Base-by-base conservation (phyloP, 2,888 invertebrate genomes). In the Mythimna loreyi region DNA sequence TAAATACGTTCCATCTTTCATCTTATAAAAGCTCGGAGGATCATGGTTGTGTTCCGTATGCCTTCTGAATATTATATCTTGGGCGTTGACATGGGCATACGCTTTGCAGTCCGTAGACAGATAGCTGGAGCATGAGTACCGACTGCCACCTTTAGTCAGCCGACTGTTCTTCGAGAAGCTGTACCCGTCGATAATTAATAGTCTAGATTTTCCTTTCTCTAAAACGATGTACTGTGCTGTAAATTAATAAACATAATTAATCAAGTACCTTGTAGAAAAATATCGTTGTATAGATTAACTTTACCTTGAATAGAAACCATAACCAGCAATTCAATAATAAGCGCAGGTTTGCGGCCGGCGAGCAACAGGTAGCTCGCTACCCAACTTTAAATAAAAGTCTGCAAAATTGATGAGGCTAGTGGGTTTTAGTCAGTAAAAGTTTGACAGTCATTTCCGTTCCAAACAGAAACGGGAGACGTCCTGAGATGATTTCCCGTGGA, bases 111-210 rank as follows among this genome's bases (percentile, higher is more conserved):
- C 40, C 21, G 61, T 75, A 6, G 73, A 56, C 0, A 63, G 19
- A 1, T 9, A 25, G 4, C 69, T 82, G 8, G 90, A 90, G 64
- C 91, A 91, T 0, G 76, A 79, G 74, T 86, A 91, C 1, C 89
- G 78, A 5, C 50, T 67, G 0, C 87, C 85, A 0, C 86, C 86
- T 1, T 65, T 66, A 0, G 76, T 16, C 19, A 84, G 40, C 6
- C 33, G 30, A 13, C 85, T 82, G 30, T 83, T 85, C 47, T 72
- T 88, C 57, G 77, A 86, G 62, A 81, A 90, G 1, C 87, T 86
- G 57, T 85, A 89, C 0, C 82, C 82, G 13, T 86, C 49, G n/a
- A 83, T 72, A 19, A 84, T 65, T 6, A 89, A 72, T 13, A 89
- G 65, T 25, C 45, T 79, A 11, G 50, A 28, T 6, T 71, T 67